Evolutionary conservation across 2,797 vertebrate species (phyloP).

Genomic region (Emys orbicularis): DNA sequence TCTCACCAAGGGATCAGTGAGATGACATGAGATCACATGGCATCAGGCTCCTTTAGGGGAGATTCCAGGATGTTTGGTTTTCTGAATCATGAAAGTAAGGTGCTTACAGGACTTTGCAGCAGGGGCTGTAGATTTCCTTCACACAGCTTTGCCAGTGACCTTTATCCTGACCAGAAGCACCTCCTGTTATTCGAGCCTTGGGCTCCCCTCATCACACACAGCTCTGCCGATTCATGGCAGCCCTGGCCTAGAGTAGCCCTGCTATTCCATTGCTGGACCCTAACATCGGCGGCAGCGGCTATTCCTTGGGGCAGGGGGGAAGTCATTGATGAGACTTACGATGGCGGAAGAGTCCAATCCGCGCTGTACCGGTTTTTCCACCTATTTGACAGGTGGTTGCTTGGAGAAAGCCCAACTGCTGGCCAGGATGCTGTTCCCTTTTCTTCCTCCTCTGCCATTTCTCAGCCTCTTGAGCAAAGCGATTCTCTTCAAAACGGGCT

Average conservation of each 20-base stretch:
- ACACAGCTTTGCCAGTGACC: neutral
- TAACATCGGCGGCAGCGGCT: no score
- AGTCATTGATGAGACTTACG: no score
- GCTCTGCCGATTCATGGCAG: neutral
- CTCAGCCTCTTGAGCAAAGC: no score
- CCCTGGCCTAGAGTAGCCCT: neutral
- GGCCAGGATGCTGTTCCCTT: no score
- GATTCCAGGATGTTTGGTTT: neutral
- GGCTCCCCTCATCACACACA: accelerated
- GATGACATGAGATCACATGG: no score
- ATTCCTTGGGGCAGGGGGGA: no score
- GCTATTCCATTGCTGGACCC: accelerated
- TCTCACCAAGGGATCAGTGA: neutral
- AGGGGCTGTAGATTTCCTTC: neutral
- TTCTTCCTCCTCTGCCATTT: no score
- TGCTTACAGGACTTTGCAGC: accelerated
- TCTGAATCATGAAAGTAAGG: neutral
- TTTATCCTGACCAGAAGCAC: neutral
- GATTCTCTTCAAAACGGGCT: no score
- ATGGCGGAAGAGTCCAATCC: no score
- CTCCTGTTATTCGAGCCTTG: neutral
- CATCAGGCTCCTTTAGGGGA: neutral
- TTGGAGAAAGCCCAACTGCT: no score
- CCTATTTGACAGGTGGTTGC: no score
- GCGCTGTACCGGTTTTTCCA: neutral